Percentiles rank a stretch among this genome's conserved stretches.
Evolutionary conservation across 2,888 invertebrate species (phyloP).

Genomic region (Chirona hameri): DNA sequence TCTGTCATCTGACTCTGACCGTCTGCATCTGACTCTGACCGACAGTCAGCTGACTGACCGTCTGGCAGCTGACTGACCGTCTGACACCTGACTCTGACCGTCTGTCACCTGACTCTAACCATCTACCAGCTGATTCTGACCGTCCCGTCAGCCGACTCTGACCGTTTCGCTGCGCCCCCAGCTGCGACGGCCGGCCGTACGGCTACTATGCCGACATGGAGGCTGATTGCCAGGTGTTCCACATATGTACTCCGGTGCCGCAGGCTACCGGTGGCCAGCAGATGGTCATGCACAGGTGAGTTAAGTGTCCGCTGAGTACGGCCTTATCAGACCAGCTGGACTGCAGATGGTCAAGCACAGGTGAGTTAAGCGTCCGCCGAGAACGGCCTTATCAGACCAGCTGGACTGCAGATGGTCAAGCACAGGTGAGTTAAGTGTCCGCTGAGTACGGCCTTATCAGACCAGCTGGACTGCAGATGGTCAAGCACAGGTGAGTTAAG

Average conservation of each 20-base stretch:
- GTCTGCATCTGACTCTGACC: too few relatives aligned
- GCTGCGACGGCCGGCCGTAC: conserved; percentile 38
- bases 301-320: neutral
- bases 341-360: neutral
- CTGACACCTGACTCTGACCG: too few relatives aligned
- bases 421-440: neutral
- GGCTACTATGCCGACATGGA: conserved; percentile 40
- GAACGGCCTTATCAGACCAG: too few relatives aligned
- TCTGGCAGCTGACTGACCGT: too few relatives aligned
- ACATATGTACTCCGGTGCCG: conserved; percentile 37
- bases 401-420: neutral
- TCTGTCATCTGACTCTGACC: too few relatives aligned
- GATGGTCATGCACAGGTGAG: conserved; percentile 5
- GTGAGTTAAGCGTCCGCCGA: neutral
- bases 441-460: neutral
- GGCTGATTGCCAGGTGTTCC: conserved; percentile 39
- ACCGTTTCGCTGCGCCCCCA: neutral
- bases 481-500: neutral
- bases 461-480: neutral
- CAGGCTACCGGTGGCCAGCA: neutral
- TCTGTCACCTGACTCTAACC: too few relatives aligned
- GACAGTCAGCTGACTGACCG: too few relatives aligned
- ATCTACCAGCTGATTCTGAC: too few relatives aligned
- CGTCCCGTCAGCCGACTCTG: too few relatives aligned
- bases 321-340: too few relatives aligned